These are phyloP conservation scores for Oreortyx pictus DNA, from an alignment of 2,797 vertebrate genomes.

Conservation along the genomic window DNA sequence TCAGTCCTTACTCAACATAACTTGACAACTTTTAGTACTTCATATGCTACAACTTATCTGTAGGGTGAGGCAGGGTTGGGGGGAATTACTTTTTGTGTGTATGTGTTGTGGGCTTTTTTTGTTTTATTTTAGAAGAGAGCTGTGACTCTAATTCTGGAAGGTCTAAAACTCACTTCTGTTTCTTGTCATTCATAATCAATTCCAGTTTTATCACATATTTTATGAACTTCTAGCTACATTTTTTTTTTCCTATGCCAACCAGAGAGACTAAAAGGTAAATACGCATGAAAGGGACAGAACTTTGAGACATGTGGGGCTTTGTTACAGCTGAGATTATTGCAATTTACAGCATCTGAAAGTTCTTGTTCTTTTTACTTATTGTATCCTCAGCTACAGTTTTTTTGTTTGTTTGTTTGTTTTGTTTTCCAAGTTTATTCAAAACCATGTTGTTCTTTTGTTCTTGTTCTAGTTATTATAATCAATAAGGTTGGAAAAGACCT, in stretches of 20 bases:
- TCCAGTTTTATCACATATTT: slow-evolving; percentile 38
- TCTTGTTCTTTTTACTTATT: slow-evolving; percentile 17
- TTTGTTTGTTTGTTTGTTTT: too few relatives aligned
- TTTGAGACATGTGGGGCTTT: neutral
- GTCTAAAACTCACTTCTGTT: slow-evolving; percentile 28
- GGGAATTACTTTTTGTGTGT: neutral
- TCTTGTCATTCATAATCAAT: slow-evolving; percentile 23
- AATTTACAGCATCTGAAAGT: slow-evolving; percentile 31
- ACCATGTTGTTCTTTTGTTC: neutral
- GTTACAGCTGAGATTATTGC: neutral
- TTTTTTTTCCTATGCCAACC: slow-evolving; percentile 32
- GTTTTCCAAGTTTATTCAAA: slow-evolving; percentile 22
- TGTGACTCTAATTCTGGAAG: slow-evolving; percentile 9
- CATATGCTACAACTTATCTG: neutral
- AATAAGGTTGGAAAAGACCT: too few relatives aligned
- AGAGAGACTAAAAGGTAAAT: neutral
- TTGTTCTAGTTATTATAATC: neutral
- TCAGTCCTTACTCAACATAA: neutral
- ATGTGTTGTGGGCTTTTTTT: too few relatives aligned
- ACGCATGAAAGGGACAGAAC: neutral
- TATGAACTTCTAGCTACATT: neutral
- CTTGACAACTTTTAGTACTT: neutral
- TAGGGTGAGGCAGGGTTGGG: neutral
- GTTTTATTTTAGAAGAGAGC: neutral
- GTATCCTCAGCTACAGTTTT: slow-evolving; percentile 24